Percentiles rank a stretch among this genome's conserved stretches.
These are phyloP conservation scores for Tetramorium alpestre DNA, from an alignment of 1,140 invertebrate genomes.

Conservation along the genomic window DNA sequence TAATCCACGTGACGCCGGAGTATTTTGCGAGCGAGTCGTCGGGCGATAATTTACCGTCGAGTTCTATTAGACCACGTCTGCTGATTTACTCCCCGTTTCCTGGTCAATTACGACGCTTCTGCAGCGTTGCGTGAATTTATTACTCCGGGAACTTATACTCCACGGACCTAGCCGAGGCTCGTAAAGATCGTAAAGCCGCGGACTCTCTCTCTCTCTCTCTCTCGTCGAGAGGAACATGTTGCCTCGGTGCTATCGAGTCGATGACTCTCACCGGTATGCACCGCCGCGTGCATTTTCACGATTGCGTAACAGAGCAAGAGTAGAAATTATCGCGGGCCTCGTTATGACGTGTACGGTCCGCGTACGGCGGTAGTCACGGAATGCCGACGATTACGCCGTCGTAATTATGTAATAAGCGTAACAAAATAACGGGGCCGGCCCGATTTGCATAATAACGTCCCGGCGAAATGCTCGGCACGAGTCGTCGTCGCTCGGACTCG, in stretches of 20 bases:
- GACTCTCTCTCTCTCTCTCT: too few relatives aligned
- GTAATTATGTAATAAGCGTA: constrained; percentile 46
- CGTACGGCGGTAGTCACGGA: constrained; percentile 31
- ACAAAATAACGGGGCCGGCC: neutral
- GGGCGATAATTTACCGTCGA: constrained; percentile 43
- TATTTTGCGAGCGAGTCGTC: constrained; percentile 42
- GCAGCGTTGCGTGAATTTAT: constrained; percentile 31
- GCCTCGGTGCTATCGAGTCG: constrained; percentile 13
- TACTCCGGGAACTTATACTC: neutral
- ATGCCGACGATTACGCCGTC: constrained; percentile 28
- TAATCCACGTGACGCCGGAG: constrained; percentile 46
- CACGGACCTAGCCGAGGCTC: neutral
- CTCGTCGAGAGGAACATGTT: neutral
- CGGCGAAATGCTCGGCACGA: constrained; percentile 17
- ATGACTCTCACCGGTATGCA: constrained; percentile 6
- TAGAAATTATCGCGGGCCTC: constrained; percentile 42
- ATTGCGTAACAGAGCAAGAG: constrained; percentile 33
- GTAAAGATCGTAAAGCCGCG: neutral
- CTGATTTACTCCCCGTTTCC: constrained; percentile 50
- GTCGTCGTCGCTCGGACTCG: neutral
- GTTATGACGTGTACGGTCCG: constrained; percentile 15
- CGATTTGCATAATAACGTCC: constrained; percentile 38
- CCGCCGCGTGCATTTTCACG: constrained; percentile 34
- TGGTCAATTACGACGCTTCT: constrained; percentile 39
- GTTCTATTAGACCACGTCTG: constrained; percentile 26